Evolutionary conservation across 1,140 invertebrate species (phyloP), one percentile per base, ranked within the genome.

Genomic region (Trialeurodes vaporariorum): DNA sequence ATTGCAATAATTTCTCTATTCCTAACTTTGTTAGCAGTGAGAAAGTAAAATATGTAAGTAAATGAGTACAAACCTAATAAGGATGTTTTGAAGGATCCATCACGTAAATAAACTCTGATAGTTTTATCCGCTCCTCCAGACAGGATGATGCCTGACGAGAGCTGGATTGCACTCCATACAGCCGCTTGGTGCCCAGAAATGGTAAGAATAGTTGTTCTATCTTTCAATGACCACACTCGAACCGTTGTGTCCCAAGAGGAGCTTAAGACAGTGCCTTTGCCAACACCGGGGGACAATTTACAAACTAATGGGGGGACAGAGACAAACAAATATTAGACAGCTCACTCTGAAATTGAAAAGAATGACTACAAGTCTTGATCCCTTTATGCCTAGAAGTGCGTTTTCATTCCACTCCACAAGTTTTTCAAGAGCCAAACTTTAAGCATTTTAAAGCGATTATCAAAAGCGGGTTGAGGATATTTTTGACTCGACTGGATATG

Each of bases 161-260:
- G 73, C 66, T 86, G 85, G 25, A 87, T 81, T 0, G 92, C 87
- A 59, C 87, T 85, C 96, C 96, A 98, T 17, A 98, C 91, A 25
- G 95, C 92, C 25, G 88, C 90, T 70, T 84, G 80, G 75, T 98
- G 94, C 5, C 90, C 93, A 71, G 80, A 80, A 1, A 93, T 80
- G 1, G 85, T 85, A 12, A 87, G 68, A 24, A 69, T 23, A 25
- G 65, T 63, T 67, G 62, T 49, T 17, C 40, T 27, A 49, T 22
- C n/a, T 23, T 49, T 67, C 11, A 71, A 23, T 49, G 59, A 64
- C 70, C 70, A 71, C n/a, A 71, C 25, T 73, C 87, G 85, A 0
- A 89, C 92, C 17, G 90, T 92, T 70, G 83, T 84, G 76, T 98
- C 95, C 94, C 94, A 98, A 13, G 94, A 97, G 59, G 93, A 90